Conservation (phyloP, 2,113 vertebrate genomes). For the Microtus montanus region DNA sequence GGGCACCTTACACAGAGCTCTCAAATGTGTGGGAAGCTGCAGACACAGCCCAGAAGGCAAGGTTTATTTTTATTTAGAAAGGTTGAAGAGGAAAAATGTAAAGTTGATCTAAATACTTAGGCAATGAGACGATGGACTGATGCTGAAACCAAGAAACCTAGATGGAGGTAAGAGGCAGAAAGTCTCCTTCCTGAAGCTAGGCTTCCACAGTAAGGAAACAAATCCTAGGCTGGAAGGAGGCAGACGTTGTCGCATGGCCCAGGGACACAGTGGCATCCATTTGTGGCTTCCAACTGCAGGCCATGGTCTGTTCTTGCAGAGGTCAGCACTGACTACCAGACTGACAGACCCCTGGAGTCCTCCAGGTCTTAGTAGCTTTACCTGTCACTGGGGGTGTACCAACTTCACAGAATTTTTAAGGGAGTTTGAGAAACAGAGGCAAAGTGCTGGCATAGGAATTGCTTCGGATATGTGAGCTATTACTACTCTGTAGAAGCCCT, state of each 20-base stretch:
- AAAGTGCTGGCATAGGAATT: background rate
- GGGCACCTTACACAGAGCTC: background rate
- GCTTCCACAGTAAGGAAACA: background rate
- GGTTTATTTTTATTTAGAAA: slow-evolving; percentile 75
- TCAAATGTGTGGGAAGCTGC: slow-evolving; percentile 56
- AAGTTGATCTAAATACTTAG: slow-evolving; percentile 73
- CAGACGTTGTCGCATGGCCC: background rate
- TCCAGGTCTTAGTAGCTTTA: background rate
- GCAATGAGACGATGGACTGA: slow-evolving; percentile 46
- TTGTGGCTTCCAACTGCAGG: rapidly evolving
- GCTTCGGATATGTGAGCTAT: background rate
- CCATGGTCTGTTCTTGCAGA: background rate
- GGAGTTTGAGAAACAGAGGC: background rate
- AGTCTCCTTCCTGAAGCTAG: background rate
- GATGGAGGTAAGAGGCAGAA: background rate
- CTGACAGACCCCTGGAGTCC: background rate
- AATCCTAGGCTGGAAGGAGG: background rate
- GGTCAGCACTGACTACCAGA: background rate
- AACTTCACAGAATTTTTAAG: background rate
- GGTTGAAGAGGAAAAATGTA: slow-evolving; percentile 64
- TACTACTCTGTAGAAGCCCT: background rate
- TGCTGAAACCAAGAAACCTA: slow-evolving; percentile 12
- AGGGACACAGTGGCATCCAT: background rate
- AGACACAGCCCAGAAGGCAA: slow-evolving; percentile 62
- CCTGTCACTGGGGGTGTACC: background rate